Percentiles rank a stretch among this genome's conserved stretches.
These are phyloP conservation scores for Xanthia icteritia DNA, from an alignment of 2,888 invertebrate genomes.

Conservation along the genomic window DNA sequence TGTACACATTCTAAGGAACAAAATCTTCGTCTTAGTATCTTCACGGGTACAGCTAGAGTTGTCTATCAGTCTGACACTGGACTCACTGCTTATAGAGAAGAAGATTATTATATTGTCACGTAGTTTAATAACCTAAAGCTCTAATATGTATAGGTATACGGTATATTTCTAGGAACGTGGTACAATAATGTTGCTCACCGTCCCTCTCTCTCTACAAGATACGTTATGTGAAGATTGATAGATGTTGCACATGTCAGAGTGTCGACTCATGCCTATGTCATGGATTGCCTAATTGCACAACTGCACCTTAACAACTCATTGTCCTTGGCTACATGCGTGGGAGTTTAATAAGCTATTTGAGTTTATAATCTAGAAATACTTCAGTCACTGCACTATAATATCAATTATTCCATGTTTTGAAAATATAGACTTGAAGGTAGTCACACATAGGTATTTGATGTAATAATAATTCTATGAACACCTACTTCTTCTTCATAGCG, in stretches of 20 bases:
- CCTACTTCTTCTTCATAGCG: not conserved
- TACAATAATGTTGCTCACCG: not conserved
- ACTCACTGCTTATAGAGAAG: too few relatives aligned
- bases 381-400: not conserved
- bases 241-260: slow-evolving; percentile 14
- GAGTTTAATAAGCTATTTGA: slow-evolving; percentile 19
- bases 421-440: not conserved
- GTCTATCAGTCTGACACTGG: too few relatives aligned
- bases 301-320: slow-evolving; percentile 55
- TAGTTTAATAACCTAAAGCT: too few relatives aligned
- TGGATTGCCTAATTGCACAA: slow-evolving; percentile 55
- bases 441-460: not conserved
- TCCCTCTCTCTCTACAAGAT: slow-evolving; percentile 3
- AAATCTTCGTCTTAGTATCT: too few relatives aligned
- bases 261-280: slow-evolving; percentile 44
- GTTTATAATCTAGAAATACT: slow-evolving; percentile 34
- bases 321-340: slow-evolving; percentile 49
- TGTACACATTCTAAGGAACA: not conserved
- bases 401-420: slow-evolving; percentile 23
- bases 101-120: too few relatives aligned
- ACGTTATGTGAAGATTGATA: slow-evolving; percentile 19
- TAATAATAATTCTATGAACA: not conserved
- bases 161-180: too few relatives aligned
- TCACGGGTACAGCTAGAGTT: too few relatives aligned
- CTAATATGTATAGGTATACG: too few relatives aligned